These are phyloP conservation scores for Ormyrus labotus DNA, from an alignment of 2,888 invertebrate species.

Conservation along the genomic window DNA sequence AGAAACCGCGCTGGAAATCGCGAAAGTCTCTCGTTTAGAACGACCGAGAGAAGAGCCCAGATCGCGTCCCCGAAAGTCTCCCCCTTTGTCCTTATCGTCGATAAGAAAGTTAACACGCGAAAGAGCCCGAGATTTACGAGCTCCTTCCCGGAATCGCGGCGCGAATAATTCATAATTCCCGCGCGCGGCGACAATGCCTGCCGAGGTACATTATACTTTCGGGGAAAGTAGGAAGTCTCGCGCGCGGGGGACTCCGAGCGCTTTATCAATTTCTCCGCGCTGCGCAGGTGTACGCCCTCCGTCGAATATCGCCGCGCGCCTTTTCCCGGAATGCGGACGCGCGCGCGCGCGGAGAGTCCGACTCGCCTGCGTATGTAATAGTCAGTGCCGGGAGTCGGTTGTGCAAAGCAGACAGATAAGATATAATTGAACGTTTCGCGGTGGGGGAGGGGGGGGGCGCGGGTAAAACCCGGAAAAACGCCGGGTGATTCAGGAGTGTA, in stretches of 20 bases:
- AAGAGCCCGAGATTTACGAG: slow-evolving; percentile 23
- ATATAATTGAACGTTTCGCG: too few species aligned
- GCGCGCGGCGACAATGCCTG: not conserved
- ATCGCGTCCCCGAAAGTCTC: not conserved
- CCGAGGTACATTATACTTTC: not conserved
- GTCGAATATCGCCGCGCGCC: not conserved
- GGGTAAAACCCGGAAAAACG: too few species aligned
- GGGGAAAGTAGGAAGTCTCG: slow-evolving; percentile 26
- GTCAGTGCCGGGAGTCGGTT: too few species aligned
- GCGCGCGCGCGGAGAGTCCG: not conserved
- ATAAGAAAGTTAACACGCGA: not conserved
- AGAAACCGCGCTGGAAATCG: not conserved
- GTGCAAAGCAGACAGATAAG: too few species aligned
- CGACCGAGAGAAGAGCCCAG: not conserved
- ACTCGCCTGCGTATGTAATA: too few species aligned
- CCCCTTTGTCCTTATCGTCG: slow-evolving; percentile 22
- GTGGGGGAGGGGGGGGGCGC: too few species aligned
- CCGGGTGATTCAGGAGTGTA: too few species aligned
- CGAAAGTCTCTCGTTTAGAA: too few species aligned
- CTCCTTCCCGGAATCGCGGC: slow-evolving; percentile 1
- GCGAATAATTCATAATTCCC: slow-evolving; percentile 39
- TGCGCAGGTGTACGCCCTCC: slow-evolving; percentile 27
- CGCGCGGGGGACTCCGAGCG: not conserved
- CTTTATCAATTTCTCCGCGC: slow-evolving; percentile 23
- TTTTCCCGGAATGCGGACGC: slow-evolving; percentile 18